These are phyloP conservation scores for Nannoperca australis DNA, from an alignment of 2,797 vertebrate genomes.

Conservation along the genomic window DNA sequence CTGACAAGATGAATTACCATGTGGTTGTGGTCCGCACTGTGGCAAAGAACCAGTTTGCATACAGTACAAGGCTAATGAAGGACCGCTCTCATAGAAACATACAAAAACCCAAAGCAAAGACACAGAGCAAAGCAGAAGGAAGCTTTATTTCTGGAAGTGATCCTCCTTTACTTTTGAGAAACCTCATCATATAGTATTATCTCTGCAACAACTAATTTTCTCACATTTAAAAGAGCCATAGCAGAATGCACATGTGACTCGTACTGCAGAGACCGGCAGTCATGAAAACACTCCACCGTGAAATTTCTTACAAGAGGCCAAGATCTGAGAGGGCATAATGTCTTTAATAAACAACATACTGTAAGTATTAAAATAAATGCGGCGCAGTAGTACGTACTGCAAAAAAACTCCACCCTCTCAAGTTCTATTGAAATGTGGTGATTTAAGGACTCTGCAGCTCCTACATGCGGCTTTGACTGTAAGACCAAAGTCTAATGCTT, in stretches of 20 bases:
- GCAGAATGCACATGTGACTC: slow-evolving; percentile 69
- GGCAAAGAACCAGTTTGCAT: slow-evolving; percentile 35
- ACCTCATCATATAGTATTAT: slow-evolving; percentile 56
- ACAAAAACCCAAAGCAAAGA: slow-evolving; percentile 3
- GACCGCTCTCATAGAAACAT: slow-evolving; percentile 12
- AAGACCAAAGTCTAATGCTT: slow-evolving; percentile 39
- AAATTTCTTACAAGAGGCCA: slow-evolving; percentile 73
- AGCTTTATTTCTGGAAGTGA: slow-evolving; percentile 46
- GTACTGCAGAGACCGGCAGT: slow-evolving; percentile 53
- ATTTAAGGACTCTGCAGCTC: slow-evolving; percentile 48
- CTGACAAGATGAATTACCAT: slow-evolving; percentile 14
- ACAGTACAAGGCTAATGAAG: slow-evolving; percentile 18
- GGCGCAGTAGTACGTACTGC: slow-evolving; percentile 15
- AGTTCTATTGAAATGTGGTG: slow-evolving; percentile 51
- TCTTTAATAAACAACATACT: slow-evolving; percentile 70
- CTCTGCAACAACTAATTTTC: slow-evolving; percentile 70
- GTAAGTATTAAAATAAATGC: slow-evolving; percentile 62
- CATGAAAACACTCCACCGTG: slow-evolving; percentile 64
- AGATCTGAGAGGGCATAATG: slow-evolving; percentile 57
- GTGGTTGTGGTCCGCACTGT: slow-evolving; percentile 20
- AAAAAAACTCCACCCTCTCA: slow-evolving; percentile 31
- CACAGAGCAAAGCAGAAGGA: slow-evolving; percentile 16
- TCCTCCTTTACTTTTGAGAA: slow-evolving; percentile 48
- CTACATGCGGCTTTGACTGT: slow-evolving; percentile 28
- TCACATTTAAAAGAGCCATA: slow-evolving; percentile 62